A percentile compares a stretch with the other conserved stretches of the same genome.
These are phyloP conservation scores for Agriopis leucophaearia DNA, from an alignment of 2,888 invertebrate species.

Conservation along the genomic window DNA sequence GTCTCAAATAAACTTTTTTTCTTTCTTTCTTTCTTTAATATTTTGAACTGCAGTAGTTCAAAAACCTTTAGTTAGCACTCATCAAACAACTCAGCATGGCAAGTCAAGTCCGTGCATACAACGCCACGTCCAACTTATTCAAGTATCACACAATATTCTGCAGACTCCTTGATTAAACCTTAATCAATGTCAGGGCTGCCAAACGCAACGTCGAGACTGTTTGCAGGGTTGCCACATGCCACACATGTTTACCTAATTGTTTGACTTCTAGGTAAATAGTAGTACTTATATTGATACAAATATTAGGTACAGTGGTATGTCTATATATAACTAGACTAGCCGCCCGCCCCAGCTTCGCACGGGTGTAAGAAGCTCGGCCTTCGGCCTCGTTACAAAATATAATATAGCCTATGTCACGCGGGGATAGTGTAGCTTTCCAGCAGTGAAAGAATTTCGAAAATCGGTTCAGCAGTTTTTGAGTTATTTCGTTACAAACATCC, in stretches of 20 bases:
- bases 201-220: conserved; percentile 38
- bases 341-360: no score
- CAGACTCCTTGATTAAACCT: conserved; percentile 49
- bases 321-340: no score
- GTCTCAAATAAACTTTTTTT: no score
- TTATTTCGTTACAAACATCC: no score
- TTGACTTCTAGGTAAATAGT: conserved; percentile 2
- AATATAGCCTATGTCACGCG: no score
- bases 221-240: conserved; percentile 28
- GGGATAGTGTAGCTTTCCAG: no score
- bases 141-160: conserved; percentile 42
- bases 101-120: conserved; percentile 7
- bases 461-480: no score
- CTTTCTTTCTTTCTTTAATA: no score
- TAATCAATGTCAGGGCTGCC: conserved; percentile 55
- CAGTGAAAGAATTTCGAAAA: no score
- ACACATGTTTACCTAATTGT: conserved; percentile 16
- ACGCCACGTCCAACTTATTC: conserved; percentile 13
- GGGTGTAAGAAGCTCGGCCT: no score
- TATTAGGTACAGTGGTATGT: not conserved
- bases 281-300: not conserved
- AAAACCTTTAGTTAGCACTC: not conserved
- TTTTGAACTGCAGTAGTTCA: not conserved
- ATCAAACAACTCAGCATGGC: not conserved
- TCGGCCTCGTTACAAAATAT: no score